Conservation (phyloP, 2,888 invertebrate species). For the Galeruca laticollis region DNA sequence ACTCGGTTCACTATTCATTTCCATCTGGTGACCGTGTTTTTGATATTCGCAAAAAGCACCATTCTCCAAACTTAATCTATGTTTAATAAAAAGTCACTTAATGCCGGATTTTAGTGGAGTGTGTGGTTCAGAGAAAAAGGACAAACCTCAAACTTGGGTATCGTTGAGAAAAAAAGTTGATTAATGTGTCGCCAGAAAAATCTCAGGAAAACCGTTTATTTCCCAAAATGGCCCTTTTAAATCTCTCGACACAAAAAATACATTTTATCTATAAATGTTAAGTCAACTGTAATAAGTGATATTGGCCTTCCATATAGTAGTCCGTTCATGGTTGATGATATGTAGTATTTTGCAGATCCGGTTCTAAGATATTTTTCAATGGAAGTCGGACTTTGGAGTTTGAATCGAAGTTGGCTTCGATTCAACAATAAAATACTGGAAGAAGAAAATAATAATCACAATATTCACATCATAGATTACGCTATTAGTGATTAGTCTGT, state of each 20-base stretch:
- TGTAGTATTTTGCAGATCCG: background rate
- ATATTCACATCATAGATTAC: too few relatives aligned
- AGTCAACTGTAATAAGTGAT: slow-evolving; percentile 3
- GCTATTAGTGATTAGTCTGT: too few relatives aligned
- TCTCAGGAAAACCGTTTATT: slow-evolving; percentile 7
- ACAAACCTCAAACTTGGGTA: slow-evolving; percentile 11
- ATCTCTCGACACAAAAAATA: slow-evolving; percentile 2
- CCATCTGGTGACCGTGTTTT: background rate
- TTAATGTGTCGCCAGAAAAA: slow-evolving; percentile 17
- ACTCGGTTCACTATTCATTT: background rate
- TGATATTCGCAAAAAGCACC: background rate
- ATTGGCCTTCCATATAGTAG: background rate
- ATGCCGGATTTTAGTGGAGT: background rate
- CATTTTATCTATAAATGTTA: slow-evolving; percentile 6
- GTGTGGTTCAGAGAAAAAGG: slow-evolving; percentile 5
- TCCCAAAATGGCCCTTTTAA: slow-evolving; percentile 1
- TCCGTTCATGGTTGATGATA: background rate
- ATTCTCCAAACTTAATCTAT: background rate
- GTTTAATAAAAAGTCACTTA: slow-evolving; percentile 10
- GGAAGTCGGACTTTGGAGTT: too few relatives aligned
- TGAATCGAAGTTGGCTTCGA: too few relatives aligned
- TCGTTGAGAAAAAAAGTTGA: slow-evolving; percentile 11
- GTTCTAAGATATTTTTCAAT: background rate
- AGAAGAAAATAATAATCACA: too few relatives aligned
- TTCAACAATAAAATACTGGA: too few relatives aligned